Conservation (phyloP, 2,113 vertebrate genomes). For the Stomatorhinus ivindoensis region DNA sequence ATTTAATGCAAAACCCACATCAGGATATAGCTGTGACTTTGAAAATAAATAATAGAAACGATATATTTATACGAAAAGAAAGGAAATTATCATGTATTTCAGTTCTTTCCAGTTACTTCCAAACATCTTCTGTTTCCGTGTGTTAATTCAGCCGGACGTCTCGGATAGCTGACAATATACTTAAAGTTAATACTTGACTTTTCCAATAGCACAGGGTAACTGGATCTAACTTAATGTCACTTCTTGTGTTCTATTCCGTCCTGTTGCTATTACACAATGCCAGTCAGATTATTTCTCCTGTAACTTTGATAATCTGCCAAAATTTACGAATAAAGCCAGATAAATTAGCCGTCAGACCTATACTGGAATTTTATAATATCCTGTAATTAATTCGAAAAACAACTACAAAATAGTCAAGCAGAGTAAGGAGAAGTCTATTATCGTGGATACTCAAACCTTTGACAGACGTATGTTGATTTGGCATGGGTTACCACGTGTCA, state of each 20-base stretch:
- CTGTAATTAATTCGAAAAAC: background rate
- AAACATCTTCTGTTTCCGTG: background rate
- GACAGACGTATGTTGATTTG: constrained; percentile 26
- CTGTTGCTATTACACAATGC: background rate
- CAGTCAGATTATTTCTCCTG: background rate
- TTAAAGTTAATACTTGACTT: background rate
- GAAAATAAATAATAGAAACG: background rate
- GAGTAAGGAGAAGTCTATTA: background rate
- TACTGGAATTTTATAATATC: background rate
- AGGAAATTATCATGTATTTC: background rate
- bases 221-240: background rate
- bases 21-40: background rate
- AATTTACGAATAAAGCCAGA: background rate
- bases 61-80: background rate
- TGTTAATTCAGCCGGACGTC: background rate
- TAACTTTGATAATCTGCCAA: background rate
- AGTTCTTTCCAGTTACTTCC: background rate
- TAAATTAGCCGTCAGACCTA: background rate
- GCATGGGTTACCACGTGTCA: constrained; percentile 52
- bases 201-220: background rate
- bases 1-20: background rate
- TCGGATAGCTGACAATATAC: background rate
- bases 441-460: background rate
- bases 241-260: background rate
- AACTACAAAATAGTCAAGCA: background rate